Evolutionary conservation across 2,888 invertebrate species (phyloP).

Genomic region (Athripsodes cinereus): DNA sequence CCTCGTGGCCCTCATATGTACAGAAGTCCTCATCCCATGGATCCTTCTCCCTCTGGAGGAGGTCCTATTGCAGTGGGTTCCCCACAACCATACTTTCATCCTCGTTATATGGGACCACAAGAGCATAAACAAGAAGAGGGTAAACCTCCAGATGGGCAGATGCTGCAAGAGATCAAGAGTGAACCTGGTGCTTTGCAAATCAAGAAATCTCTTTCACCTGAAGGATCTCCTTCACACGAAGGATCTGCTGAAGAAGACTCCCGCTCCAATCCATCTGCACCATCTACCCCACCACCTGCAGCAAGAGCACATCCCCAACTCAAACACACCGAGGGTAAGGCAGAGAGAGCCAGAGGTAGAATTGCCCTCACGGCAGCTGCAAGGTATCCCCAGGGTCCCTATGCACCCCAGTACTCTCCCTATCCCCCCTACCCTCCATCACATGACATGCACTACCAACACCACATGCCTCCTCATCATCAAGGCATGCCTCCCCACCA

Average conservation of each 20-base stretch:
- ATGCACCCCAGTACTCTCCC: slow-evolving; percentile 46
- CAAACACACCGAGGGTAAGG: slow-evolving; percentile 46
- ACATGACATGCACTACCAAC: slow-evolving; percentile 19
- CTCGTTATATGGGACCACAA: slow-evolving; percentile 18
- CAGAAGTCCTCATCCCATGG: slow-evolving; percentile 33
- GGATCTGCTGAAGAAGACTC: slow-evolving; percentile 13
- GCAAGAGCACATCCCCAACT: slow-evolving; percentile 40
- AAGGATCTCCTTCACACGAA: slow-evolving; percentile 13
- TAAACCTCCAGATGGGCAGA: slow-evolving; percentile 7
- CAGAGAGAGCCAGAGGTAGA: slow-evolving; percentile 38
- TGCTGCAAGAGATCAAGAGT: slow-evolving; percentile 42
- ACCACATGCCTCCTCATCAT: slow-evolving; percentile 30
- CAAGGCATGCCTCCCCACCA: slow-evolving; percentile 34
- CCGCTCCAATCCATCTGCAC: slow-evolving; percentile 4
- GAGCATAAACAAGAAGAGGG: slow-evolving; percentile 27
- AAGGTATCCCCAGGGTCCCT: slow-evolving; percentile 43
- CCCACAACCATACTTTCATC: slow-evolving; percentile 27
- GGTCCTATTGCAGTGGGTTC: slow-evolving; percentile 25
- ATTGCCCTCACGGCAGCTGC: slow-evolving; percentile 33
- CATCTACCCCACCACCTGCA: slow-evolving; percentile 31
- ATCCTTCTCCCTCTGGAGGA: slow-evolving; percentile 37
- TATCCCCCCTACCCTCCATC: slow-evolving; percentile 44
- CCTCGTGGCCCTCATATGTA: slow-evolving; percentile 34
- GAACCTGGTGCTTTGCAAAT: slow-evolving; percentile 33
- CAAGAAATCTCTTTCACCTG: slow-evolving; percentile 24